These are phyloP conservation scores for Ommatoiulus sabulosus DNA, from an alignment of 2,888 invertebrate species.

Conservation along the genomic window DNA sequence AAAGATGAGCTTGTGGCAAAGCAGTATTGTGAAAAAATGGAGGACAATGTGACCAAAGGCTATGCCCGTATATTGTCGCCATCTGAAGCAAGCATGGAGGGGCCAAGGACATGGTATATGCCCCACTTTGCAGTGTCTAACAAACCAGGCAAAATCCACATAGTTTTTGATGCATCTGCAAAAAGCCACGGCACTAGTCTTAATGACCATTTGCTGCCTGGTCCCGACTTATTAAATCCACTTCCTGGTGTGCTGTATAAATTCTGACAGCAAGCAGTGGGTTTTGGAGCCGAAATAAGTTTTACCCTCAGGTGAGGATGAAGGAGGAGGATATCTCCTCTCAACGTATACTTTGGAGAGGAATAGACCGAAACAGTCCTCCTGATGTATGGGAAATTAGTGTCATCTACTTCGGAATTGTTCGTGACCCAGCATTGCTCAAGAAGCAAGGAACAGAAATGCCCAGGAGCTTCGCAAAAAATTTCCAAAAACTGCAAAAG, in stretches of 20 bases:
- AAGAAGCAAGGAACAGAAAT: neutral
- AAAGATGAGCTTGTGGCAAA: neutral
- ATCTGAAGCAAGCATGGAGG: too few species aligned
- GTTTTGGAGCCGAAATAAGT: neutral
- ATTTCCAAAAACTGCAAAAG: neutral
- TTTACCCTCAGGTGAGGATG: neutral
- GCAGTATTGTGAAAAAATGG: neutral
- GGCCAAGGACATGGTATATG: too few species aligned
- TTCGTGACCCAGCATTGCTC: neutral
- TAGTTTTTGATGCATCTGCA: too few species aligned
- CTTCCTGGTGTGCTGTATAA: neutral
- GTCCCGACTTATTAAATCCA: too few species aligned
- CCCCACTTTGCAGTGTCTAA: too few species aligned
- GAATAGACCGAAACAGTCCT: neutral
- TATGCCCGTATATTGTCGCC: neutral
- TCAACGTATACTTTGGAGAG: neutral
- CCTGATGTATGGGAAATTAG: neutral
- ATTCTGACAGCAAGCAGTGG: neutral
- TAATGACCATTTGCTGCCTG: too few species aligned
- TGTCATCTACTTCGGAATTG: neutral
- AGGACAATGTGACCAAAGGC: neutral
- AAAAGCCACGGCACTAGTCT: too few species aligned
- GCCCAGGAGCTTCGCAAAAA: neutral
- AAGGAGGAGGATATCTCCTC: neutral
- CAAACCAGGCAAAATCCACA: too few species aligned